Evolutionary conservation across 64 coral and sea anemone species (phyloP).

Genomic region (Hydrozoanthus tunicans): DNA sequence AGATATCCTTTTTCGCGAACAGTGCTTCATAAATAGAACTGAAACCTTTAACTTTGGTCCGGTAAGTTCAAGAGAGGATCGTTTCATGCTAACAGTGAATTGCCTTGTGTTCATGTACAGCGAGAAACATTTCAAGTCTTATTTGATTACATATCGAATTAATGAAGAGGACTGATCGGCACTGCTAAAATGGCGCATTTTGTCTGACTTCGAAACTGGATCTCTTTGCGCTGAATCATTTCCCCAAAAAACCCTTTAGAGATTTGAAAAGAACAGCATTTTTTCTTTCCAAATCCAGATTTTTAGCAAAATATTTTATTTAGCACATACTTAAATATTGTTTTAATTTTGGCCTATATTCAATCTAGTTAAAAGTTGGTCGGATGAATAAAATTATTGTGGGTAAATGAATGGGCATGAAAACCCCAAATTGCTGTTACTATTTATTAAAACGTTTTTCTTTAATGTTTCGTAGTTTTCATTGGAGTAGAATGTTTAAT

Average conservation of each 20-base stretch:
- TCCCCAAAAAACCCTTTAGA: conserved; percentile 2
- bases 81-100: not conserved
- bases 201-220: not conserved
- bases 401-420: too few relatives aligned
- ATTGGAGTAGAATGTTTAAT: too few relatives aligned
- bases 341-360: not conserved
- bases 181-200: not conserved
- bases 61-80: not conserved
- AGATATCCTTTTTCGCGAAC: conserved; percentile 6
- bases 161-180: not conserved
- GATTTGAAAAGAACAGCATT: not conserved
- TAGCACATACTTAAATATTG: not conserved
- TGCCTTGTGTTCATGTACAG: not conserved
- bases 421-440: too few relatives aligned
- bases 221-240: not conserved
- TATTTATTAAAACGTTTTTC: too few relatives aligned
- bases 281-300: not conserved
- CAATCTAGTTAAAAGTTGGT: too few relatives aligned
- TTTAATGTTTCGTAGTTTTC: too few relatives aligned
- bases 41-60: not conserved
- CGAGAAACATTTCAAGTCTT: not conserved
- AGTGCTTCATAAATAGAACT: not conserved
- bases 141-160: not conserved
- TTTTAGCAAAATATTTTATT: not conserved
- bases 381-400: too few relatives aligned